phyloP scores from a whole-genome alignment of 2,888 invertebrate genomes.

The Agonopterix subpropinquella region DNA sequence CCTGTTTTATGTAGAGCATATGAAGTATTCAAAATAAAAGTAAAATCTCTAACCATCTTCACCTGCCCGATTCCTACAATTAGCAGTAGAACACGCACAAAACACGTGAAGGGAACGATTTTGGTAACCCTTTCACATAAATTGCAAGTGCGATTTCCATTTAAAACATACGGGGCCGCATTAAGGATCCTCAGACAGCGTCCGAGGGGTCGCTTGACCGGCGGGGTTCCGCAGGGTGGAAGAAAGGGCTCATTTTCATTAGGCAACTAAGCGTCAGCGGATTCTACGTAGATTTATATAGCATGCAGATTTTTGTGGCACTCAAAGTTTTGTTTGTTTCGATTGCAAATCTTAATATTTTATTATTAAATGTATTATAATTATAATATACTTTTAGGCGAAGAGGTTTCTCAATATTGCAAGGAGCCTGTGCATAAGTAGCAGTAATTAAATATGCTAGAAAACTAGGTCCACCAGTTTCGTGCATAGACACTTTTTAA shows the following conservation, averaged over 20 bases:
- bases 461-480: too few relatives aligned
- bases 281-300: constrained; percentile 59
- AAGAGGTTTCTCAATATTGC: too few relatives aligned
- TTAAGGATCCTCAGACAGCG: constrained; percentile 45
- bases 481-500: too few relatives aligned
- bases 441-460: too few relatives aligned
- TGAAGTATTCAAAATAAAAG: background rate
- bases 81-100: constrained; percentile 48
- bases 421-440: too few relatives aligned
- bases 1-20: too few relatives aligned
- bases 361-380: background rate
- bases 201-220: constrained; percentile 45
- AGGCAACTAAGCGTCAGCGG: constrained; percentile 49
- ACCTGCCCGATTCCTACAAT: constrained; percentile 19
- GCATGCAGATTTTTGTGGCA: constrained; percentile 28
- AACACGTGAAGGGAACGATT: constrained; percentile 49
- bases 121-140: constrained; percentile 65
- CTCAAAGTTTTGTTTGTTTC: constrained; percentile 28
- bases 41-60: background rate
- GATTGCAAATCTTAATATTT: background rate
- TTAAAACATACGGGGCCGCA: constrained; percentile 52
- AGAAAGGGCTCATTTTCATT: constrained; percentile 75
- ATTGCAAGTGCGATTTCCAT: constrained; percentile 67
- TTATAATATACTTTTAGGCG: too few relatives aligned
- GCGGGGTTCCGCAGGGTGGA: constrained; percentile 28